phyloP scores from a whole-genome alignment of 2,113 vertebrate species.

The Platysteira castanea region DNA sequence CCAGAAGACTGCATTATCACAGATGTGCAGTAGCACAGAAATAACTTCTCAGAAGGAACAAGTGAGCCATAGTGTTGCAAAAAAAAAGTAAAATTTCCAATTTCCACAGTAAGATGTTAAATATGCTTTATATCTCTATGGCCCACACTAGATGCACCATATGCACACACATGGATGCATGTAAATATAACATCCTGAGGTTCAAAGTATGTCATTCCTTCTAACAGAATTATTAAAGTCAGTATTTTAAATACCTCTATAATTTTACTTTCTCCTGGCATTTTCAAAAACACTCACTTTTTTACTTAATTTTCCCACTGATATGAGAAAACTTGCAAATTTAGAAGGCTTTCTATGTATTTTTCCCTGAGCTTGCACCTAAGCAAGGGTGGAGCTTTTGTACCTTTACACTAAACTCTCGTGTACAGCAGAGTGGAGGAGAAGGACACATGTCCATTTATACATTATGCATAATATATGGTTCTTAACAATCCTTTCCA shows the following conservation, averaged over 20 bases:
- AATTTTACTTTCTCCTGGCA: not conserved
- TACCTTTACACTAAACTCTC: not conserved
- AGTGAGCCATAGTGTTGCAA: not conserved
- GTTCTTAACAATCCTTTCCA: not conserved
- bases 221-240: not conserved
- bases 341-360: not conserved
- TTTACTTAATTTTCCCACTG: not conserved
- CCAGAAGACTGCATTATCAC: not conserved
- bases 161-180: not conserved
- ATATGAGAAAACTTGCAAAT: not conserved
- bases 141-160: not conserved
- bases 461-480: not conserved
- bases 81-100: not conserved
- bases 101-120: not conserved
- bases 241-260: not conserved
- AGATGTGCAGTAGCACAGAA: not conserved
- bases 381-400: not conserved
- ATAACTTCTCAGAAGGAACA: not conserved
- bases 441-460: not conserved
- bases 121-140: not conserved
- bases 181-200: not conserved
- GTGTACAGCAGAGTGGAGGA: fast-evolving
- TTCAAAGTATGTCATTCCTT: not conserved
- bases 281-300: not conserved
- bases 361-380: not conserved